These are phyloP conservation scores for Pseudochaenichthys georgianus DNA, from an alignment of 2,797 vertebrate genomes.

Conservation along the genomic window DNA sequence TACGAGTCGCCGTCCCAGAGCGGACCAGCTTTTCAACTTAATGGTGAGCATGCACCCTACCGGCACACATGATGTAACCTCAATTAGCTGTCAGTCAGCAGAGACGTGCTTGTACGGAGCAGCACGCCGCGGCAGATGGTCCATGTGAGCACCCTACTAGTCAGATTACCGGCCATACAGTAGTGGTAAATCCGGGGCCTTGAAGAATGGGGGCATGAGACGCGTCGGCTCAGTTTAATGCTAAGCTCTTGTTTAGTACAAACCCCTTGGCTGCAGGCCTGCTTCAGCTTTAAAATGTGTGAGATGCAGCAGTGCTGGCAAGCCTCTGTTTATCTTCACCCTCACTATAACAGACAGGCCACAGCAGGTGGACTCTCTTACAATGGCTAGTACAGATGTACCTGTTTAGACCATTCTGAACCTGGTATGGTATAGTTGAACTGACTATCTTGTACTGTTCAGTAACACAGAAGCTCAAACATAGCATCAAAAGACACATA, in stretches of 20 bases:
- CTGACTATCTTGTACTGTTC: neutral
- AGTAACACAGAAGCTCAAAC: neutral
- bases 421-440: neutral
- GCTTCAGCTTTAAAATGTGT: constrained; percentile 12
- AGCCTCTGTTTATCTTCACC: constrained; percentile 6
- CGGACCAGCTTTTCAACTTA: constrained; percentile 55
- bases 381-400: neutral
- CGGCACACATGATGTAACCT: constrained; percentile 33
- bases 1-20: constrained; percentile 36
- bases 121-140: constrained; percentile 71
- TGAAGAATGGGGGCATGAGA: constrained; percentile 53
- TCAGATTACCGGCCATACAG: constrained; percentile 69
- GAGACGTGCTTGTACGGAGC: neutral
- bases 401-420: constrained; percentile 2
- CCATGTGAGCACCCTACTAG: constrained; percentile 52
- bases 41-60: constrained; percentile 74
- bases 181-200: constrained; percentile 70
- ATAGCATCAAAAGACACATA: neutral
- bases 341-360: neutral
- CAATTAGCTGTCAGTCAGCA: constrained; percentile 29
- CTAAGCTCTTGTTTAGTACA: constrained; percentile 62
- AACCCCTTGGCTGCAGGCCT: constrained; percentile 38
- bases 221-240: constrained; percentile 41
- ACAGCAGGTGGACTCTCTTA: constrained; percentile 6
- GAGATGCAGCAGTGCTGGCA: constrained; percentile 4